phyloP scores from a whole-genome alignment of 2,113 vertebrate genomes.

The Marcusenius ussheri region DNA sequence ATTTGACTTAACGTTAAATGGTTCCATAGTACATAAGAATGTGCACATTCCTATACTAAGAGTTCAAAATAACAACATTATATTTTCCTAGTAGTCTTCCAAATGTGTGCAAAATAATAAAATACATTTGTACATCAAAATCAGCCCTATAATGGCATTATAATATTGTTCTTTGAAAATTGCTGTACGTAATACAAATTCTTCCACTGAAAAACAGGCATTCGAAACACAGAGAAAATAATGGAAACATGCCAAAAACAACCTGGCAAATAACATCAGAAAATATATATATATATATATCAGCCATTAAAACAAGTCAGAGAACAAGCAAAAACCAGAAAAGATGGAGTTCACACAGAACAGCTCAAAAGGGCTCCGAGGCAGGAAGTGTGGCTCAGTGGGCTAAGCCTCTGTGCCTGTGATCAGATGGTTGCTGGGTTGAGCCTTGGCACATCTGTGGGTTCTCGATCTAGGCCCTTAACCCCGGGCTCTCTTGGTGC shows the following conservation, averaged over 20 bases:
- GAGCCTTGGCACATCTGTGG: no score
- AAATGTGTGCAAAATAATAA: neutral
- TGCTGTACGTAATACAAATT: neutral
- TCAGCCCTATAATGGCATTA: neutral
- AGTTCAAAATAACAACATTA: neutral
- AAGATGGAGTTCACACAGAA: no score
- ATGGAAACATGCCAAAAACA: neutral
- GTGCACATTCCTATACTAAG: neutral
- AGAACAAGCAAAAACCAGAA: no score
- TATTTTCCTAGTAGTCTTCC: neutral
- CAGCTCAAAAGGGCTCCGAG: no score
- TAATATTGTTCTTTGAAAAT: neutral
- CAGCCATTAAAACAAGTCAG: neutral
- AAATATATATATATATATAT: neutral
- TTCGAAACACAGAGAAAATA: neutral
- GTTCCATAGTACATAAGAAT: neutral
- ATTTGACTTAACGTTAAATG: conserved; percentile 1
- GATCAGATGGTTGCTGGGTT: no score
- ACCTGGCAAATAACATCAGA: neutral
- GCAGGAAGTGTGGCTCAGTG: no score
- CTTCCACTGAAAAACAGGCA: neutral
- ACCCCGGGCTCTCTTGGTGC: no score
- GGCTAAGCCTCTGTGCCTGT: no score
- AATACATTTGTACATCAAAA: neutral
- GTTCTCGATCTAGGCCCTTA: no score